These are phyloP conservation scores for Rhizoglyphus robini DNA, from an alignment of 1,140 invertebrate genomes.

Conservation along the genomic window DNA sequence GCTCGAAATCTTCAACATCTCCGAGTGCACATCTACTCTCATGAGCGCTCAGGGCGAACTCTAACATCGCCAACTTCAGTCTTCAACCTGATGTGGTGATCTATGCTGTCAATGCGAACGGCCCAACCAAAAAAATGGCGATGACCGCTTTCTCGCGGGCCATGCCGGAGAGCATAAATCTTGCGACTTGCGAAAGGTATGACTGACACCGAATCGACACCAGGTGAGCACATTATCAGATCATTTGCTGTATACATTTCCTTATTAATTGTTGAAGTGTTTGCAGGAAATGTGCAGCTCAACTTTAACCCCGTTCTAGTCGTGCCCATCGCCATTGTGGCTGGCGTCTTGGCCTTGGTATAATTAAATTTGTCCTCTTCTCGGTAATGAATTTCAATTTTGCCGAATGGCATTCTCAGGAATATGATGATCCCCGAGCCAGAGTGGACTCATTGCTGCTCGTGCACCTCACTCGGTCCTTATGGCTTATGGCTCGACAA, in stretches of 20 bases:
- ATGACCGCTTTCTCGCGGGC: slow-evolving; percentile 66
- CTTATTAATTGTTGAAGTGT: not conserved
- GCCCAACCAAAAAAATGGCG: slow-evolving; percentile 59
- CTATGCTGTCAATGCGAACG: slow-evolving; percentile 73
- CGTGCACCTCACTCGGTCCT: no score
- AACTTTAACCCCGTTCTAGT: slow-evolving; percentile 26
- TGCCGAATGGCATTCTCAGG: no score
- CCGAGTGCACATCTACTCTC: slow-evolving; percentile 34
- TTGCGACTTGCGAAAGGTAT: slow-evolving; percentile 14
- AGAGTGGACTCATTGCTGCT: no score
- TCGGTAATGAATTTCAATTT: no score
- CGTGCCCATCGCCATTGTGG: slow-evolving; percentile 26
- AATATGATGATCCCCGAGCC: no score
- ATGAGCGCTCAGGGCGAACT: no score
- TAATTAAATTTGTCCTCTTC: no score
- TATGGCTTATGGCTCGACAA: no score
- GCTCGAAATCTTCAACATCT: slow-evolving; percentile 53
- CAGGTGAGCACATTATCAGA: not conserved
- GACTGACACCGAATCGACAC: not conserved
- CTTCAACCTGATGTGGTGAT: slow-evolving; percentile 48
- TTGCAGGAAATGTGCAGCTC: slow-evolving; percentile 26
- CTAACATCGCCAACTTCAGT: slow-evolving; percentile 40
- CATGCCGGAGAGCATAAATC: slow-evolving; percentile 24
- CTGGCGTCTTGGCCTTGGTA: slow-evolving; percentile 25
- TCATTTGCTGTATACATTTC: no score